phyloP scores from a whole-genome alignment of 1,140 invertebrate genomes.

The Asobara japonica region DNA sequence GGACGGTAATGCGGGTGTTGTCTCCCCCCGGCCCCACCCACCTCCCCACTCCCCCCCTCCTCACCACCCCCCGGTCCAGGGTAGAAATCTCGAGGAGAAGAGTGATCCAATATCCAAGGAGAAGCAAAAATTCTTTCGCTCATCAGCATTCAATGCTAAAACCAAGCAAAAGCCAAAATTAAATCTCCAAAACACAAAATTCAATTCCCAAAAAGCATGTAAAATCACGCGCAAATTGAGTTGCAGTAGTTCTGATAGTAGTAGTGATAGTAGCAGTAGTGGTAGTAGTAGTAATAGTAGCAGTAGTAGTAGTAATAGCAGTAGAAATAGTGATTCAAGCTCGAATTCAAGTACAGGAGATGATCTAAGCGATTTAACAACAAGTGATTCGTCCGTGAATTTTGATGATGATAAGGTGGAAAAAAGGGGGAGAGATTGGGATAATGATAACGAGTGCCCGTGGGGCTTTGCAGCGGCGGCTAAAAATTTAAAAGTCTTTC shows the following conservation, averaged over 20 bases:
- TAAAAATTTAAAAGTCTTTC: constrained; percentile 58
- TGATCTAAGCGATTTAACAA: no score
- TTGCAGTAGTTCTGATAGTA: not conserved
- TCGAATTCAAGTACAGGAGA: no score
- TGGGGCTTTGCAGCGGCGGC: constrained; percentile 84
- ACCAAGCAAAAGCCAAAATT: constrained; percentile 58
- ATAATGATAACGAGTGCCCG: constrained; percentile 67
- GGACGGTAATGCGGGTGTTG: constrained; percentile 71
- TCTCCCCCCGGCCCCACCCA: constrained; percentile 65
- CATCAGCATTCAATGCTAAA: constrained; percentile 76
- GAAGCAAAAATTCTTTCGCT: constrained; percentile 86
- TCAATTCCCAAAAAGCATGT: not conserved
- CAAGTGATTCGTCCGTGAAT: constrained; percentile 42
- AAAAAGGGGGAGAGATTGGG: no score
- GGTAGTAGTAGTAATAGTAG: constrained; percentile 19
- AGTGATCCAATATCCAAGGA: constrained; percentile 83
- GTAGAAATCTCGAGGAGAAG: constrained; percentile 69
- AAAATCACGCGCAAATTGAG: not conserved
- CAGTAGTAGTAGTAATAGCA: constrained; percentile 52
- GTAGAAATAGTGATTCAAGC: constrained; percentile 43
- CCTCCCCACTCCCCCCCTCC: constrained; percentile 56
- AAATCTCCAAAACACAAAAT: no score
- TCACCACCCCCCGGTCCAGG: constrained; percentile 51
- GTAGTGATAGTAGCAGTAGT: not conserved
- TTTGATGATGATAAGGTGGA: constrained; percentile 49